A percentile compares a stretch with the other conserved stretches of the same genome.
phyloP scores from a whole-genome alignment of 2,888 invertebrate species.

The Mesorhabditis belari region DNA sequence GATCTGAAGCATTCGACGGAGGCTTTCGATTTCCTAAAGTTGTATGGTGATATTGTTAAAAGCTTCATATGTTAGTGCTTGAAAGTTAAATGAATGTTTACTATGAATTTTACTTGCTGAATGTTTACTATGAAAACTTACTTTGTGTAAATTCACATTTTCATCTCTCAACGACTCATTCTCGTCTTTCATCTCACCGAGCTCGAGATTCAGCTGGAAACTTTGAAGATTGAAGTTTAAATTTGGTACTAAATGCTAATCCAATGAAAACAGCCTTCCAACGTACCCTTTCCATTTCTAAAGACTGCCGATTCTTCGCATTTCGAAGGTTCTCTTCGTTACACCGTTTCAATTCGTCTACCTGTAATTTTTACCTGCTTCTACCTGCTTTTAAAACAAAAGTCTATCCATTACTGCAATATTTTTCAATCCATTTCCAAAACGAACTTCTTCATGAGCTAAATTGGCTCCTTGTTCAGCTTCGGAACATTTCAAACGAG shows the following conservation, averaged over 20 bases:
- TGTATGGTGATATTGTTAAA: background rate
- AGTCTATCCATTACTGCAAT: background rate
- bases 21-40: background rate
- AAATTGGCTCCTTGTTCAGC: background rate
- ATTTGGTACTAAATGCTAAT: too few relatives aligned
- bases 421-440: too few relatives aligned
- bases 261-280: background rate
- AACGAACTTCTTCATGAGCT: background rate
- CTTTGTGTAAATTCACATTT: background rate
- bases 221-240: too few relatives aligned
- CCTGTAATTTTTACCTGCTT: background rate
- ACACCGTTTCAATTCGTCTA: constrained; percentile 4
- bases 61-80: background rate
- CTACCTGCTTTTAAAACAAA: too few relatives aligned
- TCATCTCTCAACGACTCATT: constrained; percentile 18
- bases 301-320: background rate
- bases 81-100: too few relatives aligned
- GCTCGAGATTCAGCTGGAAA: background rate
- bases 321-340: constrained; percentile 7
- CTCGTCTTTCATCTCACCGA: constrained; percentile 9
- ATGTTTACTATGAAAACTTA: too few relatives aligned
- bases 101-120: too few relatives aligned
- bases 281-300: constrained; percentile 6
- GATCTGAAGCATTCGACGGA: background rate
- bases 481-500: background rate